These are phyloP conservation scores for Mustela lutreola DNA, from an alignment of 2,113 vertebrate genomes.

Conservation along the genomic window DNA sequence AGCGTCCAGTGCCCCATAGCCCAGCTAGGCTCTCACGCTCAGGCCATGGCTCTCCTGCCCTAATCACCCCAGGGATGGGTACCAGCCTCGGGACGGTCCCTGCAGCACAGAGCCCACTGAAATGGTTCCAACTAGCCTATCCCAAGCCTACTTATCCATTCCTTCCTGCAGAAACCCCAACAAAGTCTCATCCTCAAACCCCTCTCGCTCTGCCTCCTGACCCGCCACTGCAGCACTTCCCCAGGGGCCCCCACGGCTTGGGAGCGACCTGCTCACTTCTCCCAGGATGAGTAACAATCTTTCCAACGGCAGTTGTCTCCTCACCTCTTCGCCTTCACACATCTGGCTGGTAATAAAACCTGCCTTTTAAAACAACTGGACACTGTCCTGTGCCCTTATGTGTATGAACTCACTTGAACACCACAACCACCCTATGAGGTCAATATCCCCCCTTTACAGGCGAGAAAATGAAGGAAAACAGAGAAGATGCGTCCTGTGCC, in stretches of 20 bases:
- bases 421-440: background rate
- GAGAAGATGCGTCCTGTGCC: background rate
- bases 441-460: background rate
- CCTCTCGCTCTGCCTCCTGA: background rate
- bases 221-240: fast-evolving
- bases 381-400: background rate
- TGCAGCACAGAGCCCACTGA: background rate
- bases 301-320: background rate
- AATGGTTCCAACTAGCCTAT: too few species aligned
- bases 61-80: background rate
- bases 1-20: background rate
- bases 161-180: background rate
- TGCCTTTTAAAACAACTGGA: background rate
- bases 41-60: background rate
- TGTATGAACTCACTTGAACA: background rate
- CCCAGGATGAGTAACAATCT: fast-evolving
- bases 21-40: background rate
- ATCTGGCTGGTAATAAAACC: background rate
- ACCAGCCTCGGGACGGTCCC: background rate
- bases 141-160: background rate
- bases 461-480: background rate
- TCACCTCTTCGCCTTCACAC: background rate
- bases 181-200: background rate
- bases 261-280: background rate
- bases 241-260: fast-evolving